Evolutionary conservation across 2,113 vertebrate genomes (phyloP), one percentile per base, ranked within the genome.

Genomic region (Indicator maculatus): DNA sequence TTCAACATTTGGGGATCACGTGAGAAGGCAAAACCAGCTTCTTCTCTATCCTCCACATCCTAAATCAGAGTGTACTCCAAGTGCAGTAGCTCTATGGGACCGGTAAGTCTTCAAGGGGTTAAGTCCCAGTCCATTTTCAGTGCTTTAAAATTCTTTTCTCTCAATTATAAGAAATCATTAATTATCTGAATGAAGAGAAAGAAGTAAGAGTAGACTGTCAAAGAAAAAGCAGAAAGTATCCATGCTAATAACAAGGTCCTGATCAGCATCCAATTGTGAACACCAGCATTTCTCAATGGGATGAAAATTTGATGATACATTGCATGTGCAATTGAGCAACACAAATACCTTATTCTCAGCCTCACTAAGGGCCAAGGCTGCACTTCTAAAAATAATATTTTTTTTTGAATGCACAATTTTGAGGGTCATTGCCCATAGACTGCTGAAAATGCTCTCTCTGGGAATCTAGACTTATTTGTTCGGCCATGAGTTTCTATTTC

Each of bases 361-460:
- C 5, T 4, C 33, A 39, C 63, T 50, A 53, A 47, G 80, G 72
- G 76, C 79, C 60, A 69, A 71, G 65, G 66, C 83, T 84, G 56
- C 84, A 75, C 83, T 91, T 77, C 67, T 88, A 94, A 93, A 92
- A 89, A 91, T 76, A 93, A 72, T 93, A 80, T 18, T 78, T 88
- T 88, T 86, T 95, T 94, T 86, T 28, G 61, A 93, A 94, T 92
- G 91, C 50, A 91, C 89, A 83, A 93, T 94, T 93, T 95, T 95
- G 93, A 96, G 96, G 95, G 95, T 97, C 93, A 95, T 96, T 97
- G 96, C 90, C 92, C 78, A 65, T 55, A 92, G 86, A 95, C 63
- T 93, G 91, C 80, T 88, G 89, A 86, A 96, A 96, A 91, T 0
- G 14, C 64, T 74, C 72, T 87, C 94, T 71, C 64, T 93, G 93